Conservation (phyloP, 2,888 invertebrate genomes). For the Macaria liturata region DNA sequence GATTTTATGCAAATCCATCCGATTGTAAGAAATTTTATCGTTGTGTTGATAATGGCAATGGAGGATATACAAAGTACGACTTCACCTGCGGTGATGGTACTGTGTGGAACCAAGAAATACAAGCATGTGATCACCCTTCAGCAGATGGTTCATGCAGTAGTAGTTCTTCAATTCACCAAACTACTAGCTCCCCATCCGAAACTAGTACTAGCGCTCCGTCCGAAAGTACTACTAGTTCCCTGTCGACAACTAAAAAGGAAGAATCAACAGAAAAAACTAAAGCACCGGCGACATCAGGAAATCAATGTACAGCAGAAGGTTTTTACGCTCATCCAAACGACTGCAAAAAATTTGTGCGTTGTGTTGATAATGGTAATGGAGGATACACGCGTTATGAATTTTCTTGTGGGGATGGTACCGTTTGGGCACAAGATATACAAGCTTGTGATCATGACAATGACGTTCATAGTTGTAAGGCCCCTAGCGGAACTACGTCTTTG, state of each 20-base stretch:
- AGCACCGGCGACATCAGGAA: conserved; percentile 32
- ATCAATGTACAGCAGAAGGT: conserved; percentile 84
- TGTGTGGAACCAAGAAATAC: conserved; percentile 83
- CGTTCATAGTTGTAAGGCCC: conserved; percentile 45
- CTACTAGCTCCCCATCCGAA: neutral
- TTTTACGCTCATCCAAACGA: conserved; percentile 86
- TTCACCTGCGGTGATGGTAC: conserved; percentile 89
- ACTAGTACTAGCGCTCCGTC: conserved; percentile 8
- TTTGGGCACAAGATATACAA: conserved; percentile 86
- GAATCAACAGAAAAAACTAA: conserved; percentile 24
- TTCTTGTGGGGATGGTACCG: conserved; percentile 85
- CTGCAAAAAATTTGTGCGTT: conserved; percentile 90
- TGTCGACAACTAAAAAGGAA: conserved; percentile 24
- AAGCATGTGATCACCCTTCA: conserved; percentile 80
- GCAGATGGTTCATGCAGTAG: conserved; percentile 38
- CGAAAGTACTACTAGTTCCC: conserved; percentile 28
- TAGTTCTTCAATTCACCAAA: conserved; percentile 15
- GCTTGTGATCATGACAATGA: conserved; percentile 74
- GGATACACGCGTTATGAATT: conserved; percentile 83
- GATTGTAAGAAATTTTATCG: conserved; percentile 89
- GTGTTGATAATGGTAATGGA: conserved; percentile 79
- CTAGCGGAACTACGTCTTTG: conserved; percentile 38
- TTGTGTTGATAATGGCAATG: conserved; percentile 85
- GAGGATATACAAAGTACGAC: conserved; percentile 85
- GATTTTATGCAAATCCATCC: conserved; percentile 86